A percentile compares a stretch with the other conserved stretches of the same genome.
phyloP scores from a whole-genome alignment of 2,113 vertebrate genomes.

The Apodemus speciosus region DNA sequence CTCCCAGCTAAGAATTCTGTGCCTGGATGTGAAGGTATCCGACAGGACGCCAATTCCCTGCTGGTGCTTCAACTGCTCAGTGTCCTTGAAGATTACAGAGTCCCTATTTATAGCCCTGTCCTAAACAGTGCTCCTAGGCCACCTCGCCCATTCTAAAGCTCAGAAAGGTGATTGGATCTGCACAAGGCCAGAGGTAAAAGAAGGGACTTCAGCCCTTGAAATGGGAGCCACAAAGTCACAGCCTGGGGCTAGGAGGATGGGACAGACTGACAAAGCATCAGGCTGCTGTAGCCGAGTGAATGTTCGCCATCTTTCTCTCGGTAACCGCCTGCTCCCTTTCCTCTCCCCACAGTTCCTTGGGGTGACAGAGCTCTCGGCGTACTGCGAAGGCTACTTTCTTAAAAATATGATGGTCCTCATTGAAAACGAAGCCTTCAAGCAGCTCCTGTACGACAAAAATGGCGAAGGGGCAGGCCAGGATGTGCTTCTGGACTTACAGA shows the following conservation, averaged over 20 bases:
- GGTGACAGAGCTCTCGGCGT: slow-evolving; percentile 93
- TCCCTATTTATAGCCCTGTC: neutral
- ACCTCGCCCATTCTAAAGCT: neutral
- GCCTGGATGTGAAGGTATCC: neutral
- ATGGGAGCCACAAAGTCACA: neutral
- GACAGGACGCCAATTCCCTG: neutral
- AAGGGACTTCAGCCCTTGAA: neutral
- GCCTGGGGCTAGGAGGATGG: no score
- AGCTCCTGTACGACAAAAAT: slow-evolving; percentile 94
- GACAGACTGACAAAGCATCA: accelerated
- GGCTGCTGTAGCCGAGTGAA: neutral
- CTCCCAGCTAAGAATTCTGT: no score
- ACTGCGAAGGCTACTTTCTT: slow-evolving; percentile 97
- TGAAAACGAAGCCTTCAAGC: slow-evolving; percentile 97
- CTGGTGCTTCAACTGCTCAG: neutral
- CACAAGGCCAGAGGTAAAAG: neutral
- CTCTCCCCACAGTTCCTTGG: slow-evolving; percentile 91
- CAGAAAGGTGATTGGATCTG: neutral
- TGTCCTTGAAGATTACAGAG: neutral
- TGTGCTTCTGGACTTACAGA: slow-evolving; percentile 95
- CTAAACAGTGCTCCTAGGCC: neutral
- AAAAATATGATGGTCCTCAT: slow-evolving; percentile 99
- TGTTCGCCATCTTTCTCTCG: accelerated
- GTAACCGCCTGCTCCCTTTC: slow-evolving; percentile 66
- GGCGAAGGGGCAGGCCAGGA: slow-evolving; percentile 91